Evolutionary conservation across 2,888 invertebrate species (phyloP).

Genomic region (Scelioninae gen. 2): DNA sequence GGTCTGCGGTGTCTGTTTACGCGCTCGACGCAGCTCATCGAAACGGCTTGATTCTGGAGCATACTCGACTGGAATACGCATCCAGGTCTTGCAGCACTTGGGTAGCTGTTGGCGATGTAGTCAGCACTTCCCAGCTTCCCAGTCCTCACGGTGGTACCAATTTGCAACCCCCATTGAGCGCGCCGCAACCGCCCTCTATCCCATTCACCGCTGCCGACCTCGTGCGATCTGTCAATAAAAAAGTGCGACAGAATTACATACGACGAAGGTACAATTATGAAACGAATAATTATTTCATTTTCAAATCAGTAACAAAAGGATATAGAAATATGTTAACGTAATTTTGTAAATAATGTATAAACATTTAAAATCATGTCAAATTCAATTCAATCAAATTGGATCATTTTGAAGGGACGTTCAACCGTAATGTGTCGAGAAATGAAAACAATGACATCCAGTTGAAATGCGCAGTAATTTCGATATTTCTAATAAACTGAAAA

Average conservation of each 20-base stretch:
- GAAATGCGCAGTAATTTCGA: too few species aligned
- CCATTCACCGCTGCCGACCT: conserved; percentile 82
- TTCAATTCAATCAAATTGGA: too few species aligned
- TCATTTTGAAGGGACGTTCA: too few species aligned
- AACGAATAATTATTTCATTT: background rate
- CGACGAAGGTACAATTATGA: conserved; percentile 76
- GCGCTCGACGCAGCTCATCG: conserved; percentile 78
- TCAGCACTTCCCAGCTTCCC: conserved; percentile 87
- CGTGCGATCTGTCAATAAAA: conserved; percentile 87
- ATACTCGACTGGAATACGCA: conserved; percentile 79
- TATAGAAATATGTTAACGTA: too few species aligned
- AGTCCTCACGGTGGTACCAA: conserved; percentile 84
- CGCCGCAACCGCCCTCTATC: conserved; percentile 74
- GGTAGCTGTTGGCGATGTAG: conserved; percentile 88
- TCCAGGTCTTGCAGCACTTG: conserved; percentile 89
- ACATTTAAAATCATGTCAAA: too few species aligned
- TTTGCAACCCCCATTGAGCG: conserved; percentile 68
- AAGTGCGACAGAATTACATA: conserved; percentile 89
- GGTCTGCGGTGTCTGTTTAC: conserved; percentile 77
- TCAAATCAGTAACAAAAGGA: too few species aligned
- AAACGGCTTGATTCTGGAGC: conserved; percentile 77
- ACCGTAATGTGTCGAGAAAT: too few species aligned
- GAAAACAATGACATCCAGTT: too few species aligned
- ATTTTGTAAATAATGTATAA: too few species aligned
- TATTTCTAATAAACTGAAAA: too few species aligned